Evolutionary conservation across 2,797 vertebrate species (phyloP), one percentile per base, ranked within the genome.

Genomic region (Varecia variegata): DNA sequence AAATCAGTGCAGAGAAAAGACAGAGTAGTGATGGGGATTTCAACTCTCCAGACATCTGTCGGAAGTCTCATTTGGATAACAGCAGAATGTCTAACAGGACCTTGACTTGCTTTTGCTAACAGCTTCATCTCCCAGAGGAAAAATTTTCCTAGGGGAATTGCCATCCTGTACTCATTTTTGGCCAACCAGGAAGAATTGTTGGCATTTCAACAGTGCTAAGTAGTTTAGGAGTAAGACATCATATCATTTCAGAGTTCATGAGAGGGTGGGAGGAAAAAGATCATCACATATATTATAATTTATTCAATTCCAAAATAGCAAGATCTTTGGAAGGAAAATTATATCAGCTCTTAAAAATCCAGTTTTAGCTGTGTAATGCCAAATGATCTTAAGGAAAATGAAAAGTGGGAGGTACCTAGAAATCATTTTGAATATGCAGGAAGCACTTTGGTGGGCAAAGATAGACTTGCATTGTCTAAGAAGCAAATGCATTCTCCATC

Each of bases 11-110:
- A 45, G 80, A 77, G 76, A 94, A 96, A 97, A 98, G 96, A 95
- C 82, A 85, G 97, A 97, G 96, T 23, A 47, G 52, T 62, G 86
- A 86, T 88, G 96, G 94, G 88, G 95, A 97, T 92, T 97, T 91
- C 97, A 95, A 85, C 76, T 97, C 96, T 97, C 95, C 80, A 96
- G 97, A 94, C 97, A 98, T 97, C 97, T 97, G 96, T 91, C 47
- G 47, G 91, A 94, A 96, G 85, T 96, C 95, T 97, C 95, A 89
- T 93, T 95, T 95, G 92, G 94, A 88, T 94, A 95, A 87, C 70
- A 85, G 88, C 95, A 91, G 76, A 96, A 81, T 91, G 92, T 93
- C 89, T 94, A 97, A 94, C 88, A 83, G 95, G 91, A 95, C 94
- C 93, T 93, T 84, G 86, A 94, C 85, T 97, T 79, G 88, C 90